Base-by-base conservation (phyloP, 37 sponge, comb jelly and placozoan genomes). In the Cliona cf. orientalis region DNA sequence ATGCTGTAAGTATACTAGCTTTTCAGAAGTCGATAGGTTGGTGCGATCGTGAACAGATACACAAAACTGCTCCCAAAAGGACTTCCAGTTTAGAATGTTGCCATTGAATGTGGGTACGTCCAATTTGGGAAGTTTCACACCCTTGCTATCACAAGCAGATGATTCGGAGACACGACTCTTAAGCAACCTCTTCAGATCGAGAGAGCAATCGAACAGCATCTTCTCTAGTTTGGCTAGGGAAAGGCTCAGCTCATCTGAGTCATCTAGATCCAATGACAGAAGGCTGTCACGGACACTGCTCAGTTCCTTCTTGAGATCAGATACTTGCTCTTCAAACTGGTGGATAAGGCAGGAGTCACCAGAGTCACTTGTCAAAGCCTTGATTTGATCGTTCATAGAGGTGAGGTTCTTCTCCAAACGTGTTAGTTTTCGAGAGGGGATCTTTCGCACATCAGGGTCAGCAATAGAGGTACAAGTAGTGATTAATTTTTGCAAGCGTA, bases 151-250 rank as follows among this genome's bases (percentile, higher is more conserved):
- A 64, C 12, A 32, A 64, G 66, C 21, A 9, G 11, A 32, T 11
- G 34, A 32, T 14, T 11, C 66, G 21, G 9, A 11, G 25, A 25
- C 21, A n/a, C n/a, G n/a, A n/a, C n/a, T n/a, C 11, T 49, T 11
- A 14, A 64, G 21, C 66, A 64, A 29, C 34, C 25, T 64, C 33
- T 29, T 32, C n/a, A 64, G 14, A 14, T 64, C n/a, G 11, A 64
- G 25, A 11, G 66, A 64, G 66, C 66, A 64, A 64, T 64, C 66
- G 66, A 64, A 64, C n/a, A 64, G 11, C 34, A 29, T 29, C 25
- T 64, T 64, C 66, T 64, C 66, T 12, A 64, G 11, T 11, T 14
- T 64, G 33, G 66, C 34, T 25, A n/a, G 33, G 11, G 33, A 32
- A 25, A 21, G 9, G 12, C 34, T n/a, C 66, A 64, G 25, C 21